phyloP scores from a whole-genome alignment of 2,888 invertebrate genomes.

The Aspidiotus rigidus region DNA sequence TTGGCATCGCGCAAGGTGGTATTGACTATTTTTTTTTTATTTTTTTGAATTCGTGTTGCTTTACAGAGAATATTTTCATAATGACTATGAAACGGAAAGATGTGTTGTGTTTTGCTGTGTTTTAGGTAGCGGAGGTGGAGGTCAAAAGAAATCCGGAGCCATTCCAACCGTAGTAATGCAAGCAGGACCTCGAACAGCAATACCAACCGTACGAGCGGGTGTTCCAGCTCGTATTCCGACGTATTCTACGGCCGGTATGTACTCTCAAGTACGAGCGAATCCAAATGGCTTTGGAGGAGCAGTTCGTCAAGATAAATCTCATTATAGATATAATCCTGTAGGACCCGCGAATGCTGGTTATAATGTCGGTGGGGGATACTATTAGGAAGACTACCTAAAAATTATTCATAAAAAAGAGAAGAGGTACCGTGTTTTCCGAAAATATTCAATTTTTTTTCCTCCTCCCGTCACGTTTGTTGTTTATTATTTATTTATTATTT shows the following conservation, averaged over 20 bases:
- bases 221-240: conserved; percentile 28
- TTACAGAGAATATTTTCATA: no score
- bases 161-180: conserved; percentile 17
- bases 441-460: not conserved
- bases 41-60: conserved; percentile 21
- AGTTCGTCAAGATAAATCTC: conserved; percentile 36
- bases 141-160: conserved; percentile 20
- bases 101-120: conserved; percentile 32
- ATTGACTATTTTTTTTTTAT: conserved; percentile 24
- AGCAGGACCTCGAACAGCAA: conserved; percentile 23
- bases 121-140: conserved; percentile 12
- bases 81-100: conserved; percentile 29
- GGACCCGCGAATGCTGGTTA: conserved; percentile 34
- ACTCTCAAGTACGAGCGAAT: conserved; percentile 27
- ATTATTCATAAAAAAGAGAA: no score
- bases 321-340: conserved; percentile 36
- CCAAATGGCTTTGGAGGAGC: conserved; percentile 34
- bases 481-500: not conserved
- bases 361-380: conserved; percentile 36
- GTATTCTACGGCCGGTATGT: conserved; percentile 24
- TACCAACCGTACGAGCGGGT: conserved; percentile 26
- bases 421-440: not conserved
- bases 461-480: conserved; percentile 3
- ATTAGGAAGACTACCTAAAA: conserved; percentile 6
- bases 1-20: conserved; percentile 1